Evolutionary conservation across 2,888 invertebrate genomes (phyloP), one percentile per base, ranked within the genome.

Genomic region (Limnephilus rhombicus): DNA sequence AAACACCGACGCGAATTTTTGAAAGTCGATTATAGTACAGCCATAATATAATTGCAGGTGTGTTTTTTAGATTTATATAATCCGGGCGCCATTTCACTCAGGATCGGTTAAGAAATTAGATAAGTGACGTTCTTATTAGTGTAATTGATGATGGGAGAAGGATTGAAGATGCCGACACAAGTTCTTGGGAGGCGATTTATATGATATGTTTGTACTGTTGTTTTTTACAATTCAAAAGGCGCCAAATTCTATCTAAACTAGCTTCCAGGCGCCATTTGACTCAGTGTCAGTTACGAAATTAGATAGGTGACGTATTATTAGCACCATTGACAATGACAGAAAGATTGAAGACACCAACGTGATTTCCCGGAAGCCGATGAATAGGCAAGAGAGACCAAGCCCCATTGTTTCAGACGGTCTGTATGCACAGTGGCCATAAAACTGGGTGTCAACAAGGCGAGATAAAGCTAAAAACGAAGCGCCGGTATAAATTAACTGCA

Each of bases 391-490:
- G 68, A 68, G 68, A 9, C 68, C 24, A 68, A 68, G 24, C 9
- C 68, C 24, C 68, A 68, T 68, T 68, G 68, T 68, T 1, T 68
- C 24, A 68, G 68, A 24, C 68, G 24, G 24, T 68, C 24, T 68
- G 68, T 68, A 5, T 68, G 68, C 24, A 68, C 68, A 68, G 68
- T 68, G 68, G 68, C 24, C n/a, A n/a, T 24, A n/a, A 68, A 68
- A n/a, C 68, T 68, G 68, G 24, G 68, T n/a, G 68, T 68, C 68
- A 68, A 68, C 68, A 68, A 24, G 53, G n/a, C 68, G n/a, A 68
- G 68, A 68, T 68, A 68, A 68, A 68, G 68, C 68, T n/a, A 68
- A 53, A 68, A 68, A 68, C 68, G 68, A 68, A n/a, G 68, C 68
- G 68, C 68, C 9, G 68, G 68, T 24, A 68, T 68, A 68, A 24